Base-by-base conservation (phyloP, 2,888 invertebrate species). In the Zhengitettix transpicula region DNA sequence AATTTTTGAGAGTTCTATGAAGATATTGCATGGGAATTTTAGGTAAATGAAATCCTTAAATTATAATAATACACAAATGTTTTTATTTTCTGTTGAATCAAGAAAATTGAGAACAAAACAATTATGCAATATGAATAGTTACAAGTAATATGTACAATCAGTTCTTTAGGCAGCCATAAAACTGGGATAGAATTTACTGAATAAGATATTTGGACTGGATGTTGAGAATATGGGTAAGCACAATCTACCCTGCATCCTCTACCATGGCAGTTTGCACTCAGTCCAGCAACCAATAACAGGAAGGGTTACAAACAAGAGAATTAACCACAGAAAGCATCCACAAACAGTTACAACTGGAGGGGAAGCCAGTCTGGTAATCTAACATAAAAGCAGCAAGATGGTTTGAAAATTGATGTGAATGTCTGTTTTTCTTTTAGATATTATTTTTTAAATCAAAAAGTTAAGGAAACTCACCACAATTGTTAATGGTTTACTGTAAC, bases 91-190 rank as follows among this genome's bases (percentile, higher is more conserved):
- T 71, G 73, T 72, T 73, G 72, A 74, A 74, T 73, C 71, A 73
- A 73, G 70, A 72, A 75, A 75, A 73, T 74, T 71, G 72, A 73
- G 72, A 73, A 74, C 73, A 74, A 70, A 74, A 74, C 72, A 72
- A 60, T 61, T 58, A 72, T 74, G 75, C 74, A 75, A 74, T 75
- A 75, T 75, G 74, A 75, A 76, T 73, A 75, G 73, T 75, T 76
- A 75, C 76, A 76, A 74, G 71, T 75, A 71, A 69, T 73, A 76
- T 76, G 71, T 77, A 77, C 76, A 76, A 72, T 73, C 74, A 74
- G 69, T 71, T 67, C 65, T 70, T 71, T 72, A 71, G 71, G 71
- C 71, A 71, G 70, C 68, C 70, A 70, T 71, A 68, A 69, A 71
- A 71, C 69, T 69, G 70, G 70, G 71, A 69, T 28, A 58, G 51